Base-by-base conservation (phyloP, 2,888 invertebrate genomes). In the Anorthoa munda region DNA sequence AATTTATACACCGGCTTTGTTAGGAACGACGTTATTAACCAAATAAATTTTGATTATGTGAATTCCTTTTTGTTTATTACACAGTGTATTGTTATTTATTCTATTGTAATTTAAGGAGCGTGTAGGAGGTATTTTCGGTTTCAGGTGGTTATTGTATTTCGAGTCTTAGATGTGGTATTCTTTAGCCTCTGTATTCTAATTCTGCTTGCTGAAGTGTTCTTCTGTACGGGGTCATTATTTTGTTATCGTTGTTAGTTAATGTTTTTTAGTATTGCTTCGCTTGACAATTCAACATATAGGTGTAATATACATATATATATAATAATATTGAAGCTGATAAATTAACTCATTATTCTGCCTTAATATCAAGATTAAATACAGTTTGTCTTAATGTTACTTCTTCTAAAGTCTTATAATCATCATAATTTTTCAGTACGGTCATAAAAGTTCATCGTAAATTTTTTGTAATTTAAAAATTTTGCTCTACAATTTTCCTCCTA, bases 21-120 rank as follows among this genome's bases (percentile, higher is more conserved):
- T 79, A 65, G 66, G 75, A 55, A 75, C 82, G 76, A 69, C 64
- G 75, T 87, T 86, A 90, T 87, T 85, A 85, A 81, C 73, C 61
- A 79, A 81, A 89, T 88, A 90, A 89, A 89, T 89, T 89, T 80
- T 86, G 83, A 87, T 89, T 86, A 87, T 76, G 70, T 75, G 69
- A 73, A 79, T 83, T 74, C 77, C 75, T 76, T 77, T 86, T 80
- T 78, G 79, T 85, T 83, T 86, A 83, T 82, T 77, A 68, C 50
- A 58, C 31, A 55, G 39, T 31, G 45, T 77, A 76, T 73, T 81
- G 77, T 80, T 63, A 72, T 61, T 65, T 65, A 46, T 56, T 72
- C 46, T 55, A 79, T 77, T 85, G 53, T 72, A 31, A 53, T 63
- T 39, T 68, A 64, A 65, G 66, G 68, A 56, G 26, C 18, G 59